Base-by-base conservation (phyloP, 2,888 invertebrate genomes). In the Agrilus cyanescens region DNA sequence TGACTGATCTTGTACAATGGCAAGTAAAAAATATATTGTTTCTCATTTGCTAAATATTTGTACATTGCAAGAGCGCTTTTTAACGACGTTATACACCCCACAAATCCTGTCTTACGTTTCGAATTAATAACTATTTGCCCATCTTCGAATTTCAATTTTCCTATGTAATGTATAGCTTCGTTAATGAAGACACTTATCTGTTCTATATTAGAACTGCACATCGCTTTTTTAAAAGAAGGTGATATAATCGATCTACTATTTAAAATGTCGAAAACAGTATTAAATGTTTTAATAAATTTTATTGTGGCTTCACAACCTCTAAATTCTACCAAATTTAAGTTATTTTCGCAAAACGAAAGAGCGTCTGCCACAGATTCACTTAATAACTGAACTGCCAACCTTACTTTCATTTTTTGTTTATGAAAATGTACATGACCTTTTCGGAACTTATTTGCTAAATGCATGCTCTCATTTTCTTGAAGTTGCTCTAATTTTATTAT, bases 201-300 rank as follows among this genome's bases (percentile, higher is more conserved):
- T 3, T 5, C 18, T 45, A 32, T 41, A 35, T 39, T 45, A 31
- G 29, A 5, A n/a, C 20, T 13, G 39, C 12, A 40, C 13, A 50
- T 14, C 18, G 50, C 45, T 8, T 41, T 35, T 42, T 48, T 50
- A 29, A 42, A 48, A 35, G 47, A 46, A 18, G 15, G 36, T 6
- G 37, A 29, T 34, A 48, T 34, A 15, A 48, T 32, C 41, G 47
- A 46, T 41, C 47, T 51, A 12, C 48, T 47, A 45, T 56, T 54
- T 5, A 53, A 45, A 16, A 56, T 43, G 46, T 56, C 53, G 43
- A 56, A 56, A 2, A 50, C 14, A 39, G 46, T 39, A 45, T 57
- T 53, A 12, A 53, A 34, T n/a, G 45, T 43, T 37, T 38, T 38
- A 8, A 53, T 42, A 41, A 56, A 55, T 31, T 44, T 25, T 15